phyloP scores from a whole-genome alignment of 2,888 invertebrate species.

The Morpho achilles region DNA sequence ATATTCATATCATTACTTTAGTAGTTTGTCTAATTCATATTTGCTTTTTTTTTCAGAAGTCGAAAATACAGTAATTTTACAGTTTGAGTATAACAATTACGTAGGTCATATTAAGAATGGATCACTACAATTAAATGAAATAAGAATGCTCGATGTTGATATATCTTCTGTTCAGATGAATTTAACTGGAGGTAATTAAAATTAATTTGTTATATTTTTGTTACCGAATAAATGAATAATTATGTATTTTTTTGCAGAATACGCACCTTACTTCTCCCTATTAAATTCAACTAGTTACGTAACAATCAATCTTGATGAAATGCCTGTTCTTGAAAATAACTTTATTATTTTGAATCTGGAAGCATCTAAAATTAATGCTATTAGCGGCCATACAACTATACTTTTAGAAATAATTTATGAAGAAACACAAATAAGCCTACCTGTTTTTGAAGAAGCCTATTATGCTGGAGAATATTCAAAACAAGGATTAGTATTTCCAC shows the following conservation, averaged over 20 bases:
- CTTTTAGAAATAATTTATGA: constrained; percentile 26
- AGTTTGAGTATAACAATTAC: constrained; percentile 29
- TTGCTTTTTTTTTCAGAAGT: constrained; percentile 19
- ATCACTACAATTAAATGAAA: constrained; percentile 25
- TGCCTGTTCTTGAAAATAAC: constrained; percentile 10
- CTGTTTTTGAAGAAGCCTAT: constrained; percentile 34
- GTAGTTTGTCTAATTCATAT: neutral
- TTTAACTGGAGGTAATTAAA: constrained; percentile 8
- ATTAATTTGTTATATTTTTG: neutral
- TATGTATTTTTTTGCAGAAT: constrained; percentile 6
- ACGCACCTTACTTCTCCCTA: constrained; percentile 7
- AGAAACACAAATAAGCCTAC: constrained; percentile 19
- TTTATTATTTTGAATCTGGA: constrained; percentile 29
- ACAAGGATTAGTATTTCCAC: constrained; percentile 33
- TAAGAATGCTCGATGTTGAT: constrained; percentile 7
- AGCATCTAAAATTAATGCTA: constrained; percentile 26
- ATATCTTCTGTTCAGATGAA: neutral
- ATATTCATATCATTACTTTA: neutral
- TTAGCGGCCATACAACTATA: constrained; percentile 27
- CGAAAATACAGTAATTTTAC: constrained; percentile 22
- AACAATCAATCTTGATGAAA: constrained; percentile 5
- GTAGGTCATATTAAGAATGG: constrained; percentile 29
- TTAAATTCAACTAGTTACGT: neutral
- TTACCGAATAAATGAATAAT: neutral
- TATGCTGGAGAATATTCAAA: constrained; percentile 37